Conservation (phyloP, 2,888 invertebrate genomes). For the Polydesmus complanatus region DNA sequence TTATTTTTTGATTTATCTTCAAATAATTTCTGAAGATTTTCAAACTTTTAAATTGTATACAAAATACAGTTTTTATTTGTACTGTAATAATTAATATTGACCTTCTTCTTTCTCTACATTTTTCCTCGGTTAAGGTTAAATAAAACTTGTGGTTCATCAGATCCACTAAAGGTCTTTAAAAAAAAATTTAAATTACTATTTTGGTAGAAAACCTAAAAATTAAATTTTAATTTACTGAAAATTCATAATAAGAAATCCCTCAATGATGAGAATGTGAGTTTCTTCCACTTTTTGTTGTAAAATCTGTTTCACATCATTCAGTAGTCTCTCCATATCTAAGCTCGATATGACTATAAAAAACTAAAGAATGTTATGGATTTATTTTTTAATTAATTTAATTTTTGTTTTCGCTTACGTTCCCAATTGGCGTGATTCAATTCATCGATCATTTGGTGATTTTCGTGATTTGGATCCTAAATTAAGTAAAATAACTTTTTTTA, state of each 20-base stretch:
- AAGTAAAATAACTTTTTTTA: background rate
- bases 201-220: slow-evolving; percentile 1
- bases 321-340: background rate
- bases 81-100: slow-evolving; percentile 15
- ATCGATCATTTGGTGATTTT: slow-evolving; percentile 15
- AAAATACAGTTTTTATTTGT: background rate
- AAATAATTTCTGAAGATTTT: too few species aligned
- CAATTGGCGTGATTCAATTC: slow-evolving; percentile 22
- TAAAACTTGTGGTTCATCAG: slow-evolving; percentile 61
- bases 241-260: slow-evolving; percentile 22
- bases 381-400: too few species aligned
- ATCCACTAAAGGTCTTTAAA: slow-evolving; percentile 10
- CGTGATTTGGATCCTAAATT: slow-evolving; percentile 12
- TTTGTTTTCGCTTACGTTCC: slow-evolving; percentile 20
- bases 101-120: slow-evolving; percentile 49
- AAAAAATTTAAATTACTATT: background rate
- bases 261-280: slow-evolving; percentile 18
- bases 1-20: too few species aligned
- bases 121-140: slow-evolving; percentile 51
- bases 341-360: slow-evolving; percentile 1
- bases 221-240: slow-evolving; percentile 12
- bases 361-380: background rate
- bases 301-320: background rate
- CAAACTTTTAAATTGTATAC: background rate
- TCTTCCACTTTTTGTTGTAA: background rate